A percentile compares a stretch with the other conserved stretches of the same genome.
These are phyloP conservation scores for Heterocephalus glaber DNA, from an alignment of 2,113 vertebrate species.

Conservation along the genomic window DNA sequence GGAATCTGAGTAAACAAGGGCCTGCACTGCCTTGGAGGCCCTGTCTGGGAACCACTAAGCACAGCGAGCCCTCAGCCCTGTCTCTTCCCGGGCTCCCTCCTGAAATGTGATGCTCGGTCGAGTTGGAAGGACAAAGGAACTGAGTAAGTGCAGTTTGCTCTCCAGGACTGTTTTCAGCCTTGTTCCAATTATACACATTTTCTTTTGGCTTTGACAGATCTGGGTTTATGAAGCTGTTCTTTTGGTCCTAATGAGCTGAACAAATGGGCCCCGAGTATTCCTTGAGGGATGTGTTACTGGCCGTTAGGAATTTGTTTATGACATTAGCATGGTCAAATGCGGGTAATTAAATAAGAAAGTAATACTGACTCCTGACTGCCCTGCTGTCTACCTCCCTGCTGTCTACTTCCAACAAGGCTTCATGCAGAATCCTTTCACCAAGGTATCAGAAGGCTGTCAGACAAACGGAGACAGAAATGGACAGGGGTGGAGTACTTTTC, in stretches of 20 bases:
- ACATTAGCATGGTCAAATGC: constrained; percentile 16
- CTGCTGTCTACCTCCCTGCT: background rate
- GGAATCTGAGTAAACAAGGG: constrained; percentile 79
- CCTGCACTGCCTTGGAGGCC: constrained; percentile 60
- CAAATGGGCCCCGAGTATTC: constrained; percentile 58
- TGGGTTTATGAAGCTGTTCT: constrained; percentile 63
- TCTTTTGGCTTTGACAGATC: constrained; percentile 67
- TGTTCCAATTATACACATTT: constrained; percentile 74
- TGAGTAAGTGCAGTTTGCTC: constrained; percentile 75
- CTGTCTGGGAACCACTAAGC: constrained; percentile 79
- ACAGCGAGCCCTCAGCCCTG: constrained; percentile 36
- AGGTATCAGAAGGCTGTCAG: background rate
- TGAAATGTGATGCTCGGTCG: constrained; percentile 70
- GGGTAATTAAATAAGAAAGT: constrained; percentile 56
- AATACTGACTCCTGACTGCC: background rate
- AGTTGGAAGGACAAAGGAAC: constrained; percentile 66
- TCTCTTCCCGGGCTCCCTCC: constrained; percentile 63
- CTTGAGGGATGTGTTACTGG: constrained; percentile 52
- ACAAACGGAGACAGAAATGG: background rate
- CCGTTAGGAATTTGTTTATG: constrained; percentile 36
- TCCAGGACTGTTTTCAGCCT: constrained; percentile 70
- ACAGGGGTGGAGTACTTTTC: background rate
- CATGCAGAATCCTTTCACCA: background rate
- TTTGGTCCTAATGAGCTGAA: constrained; percentile 69
- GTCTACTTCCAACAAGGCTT: background rate